Base-by-base conservation (phyloP, 2,888 invertebrate species). In the Apocheima hispidaria region DNA sequence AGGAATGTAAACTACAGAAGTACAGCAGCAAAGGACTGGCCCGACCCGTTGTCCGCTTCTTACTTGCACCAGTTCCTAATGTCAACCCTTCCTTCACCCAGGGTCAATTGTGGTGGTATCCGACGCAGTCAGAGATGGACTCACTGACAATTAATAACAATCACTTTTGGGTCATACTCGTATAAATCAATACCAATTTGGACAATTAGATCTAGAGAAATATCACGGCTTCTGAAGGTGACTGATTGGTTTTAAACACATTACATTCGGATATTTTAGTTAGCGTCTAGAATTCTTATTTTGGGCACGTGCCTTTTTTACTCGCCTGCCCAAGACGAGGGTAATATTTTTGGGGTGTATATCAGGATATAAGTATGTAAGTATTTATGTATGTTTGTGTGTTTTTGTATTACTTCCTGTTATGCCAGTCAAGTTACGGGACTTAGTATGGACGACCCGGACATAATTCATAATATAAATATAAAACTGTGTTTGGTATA, bases 101-200 rank as follows among this genome's bases (percentile, higher is more conserved):
- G 75, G 77, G 82, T 78, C 79, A 81, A 70, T 63, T 63, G 75
- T 73, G 69, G 70, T 64, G 71, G 70, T 63, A 66, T 71, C 72
- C 70, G 75, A 73, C 73, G 67, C 60, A 75, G 72, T 52, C 57
- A 58, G 59, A 18, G 30, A 28, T 20, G 40, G 40, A 40, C 28
- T 69, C 69, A 50, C 66, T 46, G 51, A 36, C 84, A 87, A 90
- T 90, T 90, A 90, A 90, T 90, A 90, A 88, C 87, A 88, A 90
- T 90, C 86, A 82, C 74, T 79, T 82, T 80, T 78, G 77, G 70
- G 63, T 70, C 69, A 63, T 72, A 38, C 35, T 38, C 36, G 10
- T 23, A 72, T 73, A 87, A 84, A 89, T 88, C 88, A 84, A 85
- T 68, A 68, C 60, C 65, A 70, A 51, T 69, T 67, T 63, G 48